Evolutionary conservation across 1,140 invertebrate species (phyloP).

Genomic region (Scylla paramamosain): DNA sequence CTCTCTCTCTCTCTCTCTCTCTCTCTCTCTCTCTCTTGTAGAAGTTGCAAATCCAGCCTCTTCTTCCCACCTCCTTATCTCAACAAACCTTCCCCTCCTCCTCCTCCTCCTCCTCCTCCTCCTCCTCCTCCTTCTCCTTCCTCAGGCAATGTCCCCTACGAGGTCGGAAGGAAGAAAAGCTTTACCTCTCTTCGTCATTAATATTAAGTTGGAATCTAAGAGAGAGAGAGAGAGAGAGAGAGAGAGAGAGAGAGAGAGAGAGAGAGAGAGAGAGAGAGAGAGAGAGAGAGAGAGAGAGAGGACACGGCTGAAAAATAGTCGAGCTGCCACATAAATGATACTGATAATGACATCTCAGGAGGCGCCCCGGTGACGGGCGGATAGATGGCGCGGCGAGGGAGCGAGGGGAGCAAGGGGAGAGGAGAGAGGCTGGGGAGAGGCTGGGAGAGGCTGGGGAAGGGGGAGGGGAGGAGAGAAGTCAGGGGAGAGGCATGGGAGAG

Average conservation of each 20-base stretch:
- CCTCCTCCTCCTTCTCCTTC: conserved; percentile 27
- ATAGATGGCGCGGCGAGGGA: conserved; percentile 57
- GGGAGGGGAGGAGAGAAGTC: background rate
- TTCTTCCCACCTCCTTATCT: conserved; percentile 24
- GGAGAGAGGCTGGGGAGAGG: background rate
- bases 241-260: conserved; percentile 39
- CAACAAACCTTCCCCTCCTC: background rate
- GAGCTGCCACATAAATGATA: conserved; percentile 70
- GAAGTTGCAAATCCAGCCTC: background rate
- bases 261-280: background rate
- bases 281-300: background rate
- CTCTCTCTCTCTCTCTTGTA: conserved; percentile 8
- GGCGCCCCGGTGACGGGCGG: conserved; percentile 35
- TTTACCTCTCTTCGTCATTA: conserved; percentile 54
- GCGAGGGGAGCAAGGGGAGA: background rate
- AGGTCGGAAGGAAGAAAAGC: background rate
- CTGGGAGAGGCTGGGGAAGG: background rate
- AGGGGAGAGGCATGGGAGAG: background rate
- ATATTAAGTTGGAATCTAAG: conserved; percentile 49
- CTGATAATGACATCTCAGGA: conserved; percentile 74
- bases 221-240: background rate
- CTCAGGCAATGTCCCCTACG: background rate
- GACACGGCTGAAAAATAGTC: conserved; percentile 53
- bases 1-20: conserved; percentile 51
- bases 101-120: conserved; percentile 5